Evolutionary conservation across 2,797 vertebrate genomes (phyloP).

Genomic region (Sebastes itinus): DNA sequence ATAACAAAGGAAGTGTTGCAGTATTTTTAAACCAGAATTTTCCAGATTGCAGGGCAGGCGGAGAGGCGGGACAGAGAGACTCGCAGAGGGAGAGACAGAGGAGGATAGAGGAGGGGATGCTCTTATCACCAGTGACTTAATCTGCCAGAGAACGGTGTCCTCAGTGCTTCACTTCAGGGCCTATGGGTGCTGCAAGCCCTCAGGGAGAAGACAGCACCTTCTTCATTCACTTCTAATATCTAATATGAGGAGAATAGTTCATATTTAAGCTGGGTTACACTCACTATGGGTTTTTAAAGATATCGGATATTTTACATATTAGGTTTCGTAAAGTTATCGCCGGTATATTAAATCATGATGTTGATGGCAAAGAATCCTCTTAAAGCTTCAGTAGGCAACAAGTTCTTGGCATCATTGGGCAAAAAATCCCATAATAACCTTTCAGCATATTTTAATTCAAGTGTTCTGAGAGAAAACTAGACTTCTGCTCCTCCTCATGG

Average conservation of each 20-base stretch:
- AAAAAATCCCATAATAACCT: too few species aligned
- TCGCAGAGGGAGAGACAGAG: slow-evolving; percentile 24
- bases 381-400: background rate
- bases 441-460: too few species aligned
- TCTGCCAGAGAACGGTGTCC: slow-evolving; percentile 40
- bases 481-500: too few species aligned
- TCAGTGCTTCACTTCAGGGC: slow-evolving; percentile 19
- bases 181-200: slow-evolving; percentile 9
- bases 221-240: slow-evolving; percentile 4
- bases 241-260: background rate
- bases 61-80: slow-evolving; percentile 23
- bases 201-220: background rate
- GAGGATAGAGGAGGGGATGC: slow-evolving; percentile 29
- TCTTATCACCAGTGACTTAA: slow-evolving; percentile 53
- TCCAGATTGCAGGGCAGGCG: slow-evolving; percentile 43
- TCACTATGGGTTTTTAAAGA: background rate
- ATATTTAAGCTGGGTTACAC: background rate
- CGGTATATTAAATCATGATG: background rate
- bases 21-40: slow-evolving; percentile 70
- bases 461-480: too few species aligned
- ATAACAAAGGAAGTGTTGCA: slow-evolving; percentile 72
- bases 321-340: background rate
- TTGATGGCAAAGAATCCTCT: background rate
- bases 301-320: background rate
- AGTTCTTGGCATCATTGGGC: too few species aligned